Base-by-base conservation (phyloP, 1,140 invertebrate species). In the Pissodes strobi region DNA sequence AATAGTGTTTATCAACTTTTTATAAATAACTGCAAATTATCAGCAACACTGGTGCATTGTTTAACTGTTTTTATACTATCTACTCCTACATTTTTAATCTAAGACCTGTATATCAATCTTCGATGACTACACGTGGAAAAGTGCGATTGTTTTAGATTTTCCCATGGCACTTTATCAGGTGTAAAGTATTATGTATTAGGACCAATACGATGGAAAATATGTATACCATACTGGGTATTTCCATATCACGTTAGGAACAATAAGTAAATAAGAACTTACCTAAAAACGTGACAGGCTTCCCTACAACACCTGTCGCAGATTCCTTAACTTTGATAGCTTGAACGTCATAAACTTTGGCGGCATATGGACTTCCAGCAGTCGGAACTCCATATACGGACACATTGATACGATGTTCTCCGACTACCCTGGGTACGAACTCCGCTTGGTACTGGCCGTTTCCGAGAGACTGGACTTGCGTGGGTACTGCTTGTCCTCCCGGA, bases 301-400 rank as follows among this genome's bases (percentile, higher is more conserved):
- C 94, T 21, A 98, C 90, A 22, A 93, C 89, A 52, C 95, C 95
- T 73, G 88, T 88, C 30, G 91, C 87, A 3, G 96, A 89, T 74
- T 95, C 91, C 77, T 94, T 94, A 1, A 99, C 94, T 82, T 91
- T 91, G 66, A 99, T 98, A 53, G 94, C 93, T 60, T 88, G 87
- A 1, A 97, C 93, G 78, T 98, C 95, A 76, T 97, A 97, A 10
- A 96, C 93, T 83, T 97, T 96, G 67, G 93, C 92, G 66, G 90
- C 87, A 80, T 96, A 97, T 4, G 94, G 94, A 73, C 92, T 94
- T 25, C 92, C 93, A 19, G 87, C 86, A 48, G 94, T 90, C 1
- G 90, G 86, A 66, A 86, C 80, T 66, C 89, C 89, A 70, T 86
- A 86, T 66, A 93, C 89, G 39, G 86, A 89, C 30, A 97, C 90